Base-by-base conservation (phyloP, 2,797 vertebrate genomes). In the Rhinogobio ventralis region DNA sequence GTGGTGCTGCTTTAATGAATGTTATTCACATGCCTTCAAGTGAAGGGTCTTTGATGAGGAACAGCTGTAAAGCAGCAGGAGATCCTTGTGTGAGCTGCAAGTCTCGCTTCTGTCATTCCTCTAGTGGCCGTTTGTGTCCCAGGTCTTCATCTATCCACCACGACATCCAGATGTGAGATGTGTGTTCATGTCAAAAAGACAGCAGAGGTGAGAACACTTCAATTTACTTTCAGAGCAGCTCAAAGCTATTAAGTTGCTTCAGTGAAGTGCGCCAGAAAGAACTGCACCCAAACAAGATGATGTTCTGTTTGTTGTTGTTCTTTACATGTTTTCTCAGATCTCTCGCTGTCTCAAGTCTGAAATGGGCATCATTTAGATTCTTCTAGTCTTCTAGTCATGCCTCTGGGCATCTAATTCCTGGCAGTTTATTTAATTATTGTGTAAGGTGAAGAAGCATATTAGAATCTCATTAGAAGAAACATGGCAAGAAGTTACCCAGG, bases 41-140 rank as follows among this genome's bases (percentile, higher is more conserved):
- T 49, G 55, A 73, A 66, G 74, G 39, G 74, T 64, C 53, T 72
- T 55, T 83, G 80, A 79, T 81, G 68, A 79, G 64, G 3, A 82
- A 45, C 85, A 83, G 81, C 85, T 82, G 73, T 82, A 76, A 81
- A 85, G 36, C 84, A 67, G 55, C 62, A 80, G 73, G 67, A 86
- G 53, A 83, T 73, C 28, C 25, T 49, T 14, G 13, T 64, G 53
- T 15, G 39, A 62, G 33, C 36, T 53, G 51, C 33, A 55, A 42
- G 19, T 73, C 69, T 62, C 6, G 7, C 9, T 17, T 66, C 28
- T 53, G 57, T 7, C 71, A 66, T 39, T 82, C 45, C 81, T 83
- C 30, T 46, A 53, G 57, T 75, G 62, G 30, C 30, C 57, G 25
- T 66, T 72, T 53, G 71, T 33, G 30, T 83, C 30, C 30, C 45